Percentiles rank a stretch among this genome's conserved stretches.
Evolutionary conservation across 1,140 invertebrate genomes (phyloP).

Genomic region (Saccostrea echinata): DNA sequence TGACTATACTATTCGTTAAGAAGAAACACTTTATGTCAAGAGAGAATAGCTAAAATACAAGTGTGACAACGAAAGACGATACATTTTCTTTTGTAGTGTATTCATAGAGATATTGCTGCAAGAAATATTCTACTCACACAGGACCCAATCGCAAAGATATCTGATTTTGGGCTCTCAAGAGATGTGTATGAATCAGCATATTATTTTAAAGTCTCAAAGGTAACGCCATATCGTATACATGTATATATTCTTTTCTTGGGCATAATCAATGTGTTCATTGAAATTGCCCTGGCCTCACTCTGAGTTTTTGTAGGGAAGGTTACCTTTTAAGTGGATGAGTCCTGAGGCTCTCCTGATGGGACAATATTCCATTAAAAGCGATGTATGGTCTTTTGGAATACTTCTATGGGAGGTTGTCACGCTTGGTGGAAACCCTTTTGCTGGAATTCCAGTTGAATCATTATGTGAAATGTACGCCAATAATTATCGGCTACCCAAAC

Average conservation of each 20-base stretch:
- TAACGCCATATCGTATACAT: neutral
- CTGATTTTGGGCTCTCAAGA: slow-evolving; percentile 68
- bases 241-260: neutral
- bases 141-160: slow-evolving; percentile 67
- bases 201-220: slow-evolving; percentile 63
- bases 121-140: slow-evolving; percentile 65
- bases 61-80: too few species aligned
- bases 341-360: slow-evolving; percentile 68
- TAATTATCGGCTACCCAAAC: slow-evolving; percentile 22
- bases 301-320: slow-evolving; percentile 56
- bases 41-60: too few species aligned
- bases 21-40: too few species aligned
- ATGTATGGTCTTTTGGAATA: slow-evolving; percentile 76
- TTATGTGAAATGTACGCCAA: slow-evolving; percentile 35
- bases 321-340: slow-evolving; percentile 74
- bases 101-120: slow-evolving; percentile 68
- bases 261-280: too few species aligned
- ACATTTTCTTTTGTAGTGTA: slow-evolving; percentile 48
- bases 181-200: slow-evolving; percentile 67
- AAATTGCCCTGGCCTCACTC: too few species aligned
- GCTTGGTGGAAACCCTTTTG: slow-evolving; percentile 65
- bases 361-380: slow-evolving; percentile 69
- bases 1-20: too few species aligned
- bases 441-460: slow-evolving; percentile 52
- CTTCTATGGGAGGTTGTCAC: slow-evolving; percentile 72